These are phyloP conservation scores for Microplitis mediator DNA, from an alignment of 1,140 invertebrate species.

Conservation along the genomic window DNA sequence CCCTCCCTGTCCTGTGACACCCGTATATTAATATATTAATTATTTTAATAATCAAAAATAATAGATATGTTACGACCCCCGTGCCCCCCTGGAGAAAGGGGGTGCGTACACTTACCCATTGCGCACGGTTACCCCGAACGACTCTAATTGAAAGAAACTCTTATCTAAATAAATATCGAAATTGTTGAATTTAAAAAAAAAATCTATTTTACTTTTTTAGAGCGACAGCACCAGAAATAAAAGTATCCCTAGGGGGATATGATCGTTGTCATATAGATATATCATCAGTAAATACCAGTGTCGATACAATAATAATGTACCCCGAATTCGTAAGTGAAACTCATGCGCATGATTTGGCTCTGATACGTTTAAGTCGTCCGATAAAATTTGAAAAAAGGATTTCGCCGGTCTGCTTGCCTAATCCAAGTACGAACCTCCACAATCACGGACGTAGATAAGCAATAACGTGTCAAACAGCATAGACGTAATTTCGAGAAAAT, in stretches of 20 bases:
- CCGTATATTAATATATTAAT: no score
- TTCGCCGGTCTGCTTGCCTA: slow-evolving; percentile 67
- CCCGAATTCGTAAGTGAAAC: slow-evolving; percentile 63
- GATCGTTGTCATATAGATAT: slow-evolving; percentile 61
- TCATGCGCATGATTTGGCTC: slow-evolving; percentile 66
- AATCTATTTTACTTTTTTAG: slow-evolving; percentile 41
- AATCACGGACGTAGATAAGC: background rate
- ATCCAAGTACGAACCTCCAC: slow-evolving; percentile 51
- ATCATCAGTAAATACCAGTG: slow-evolving; percentile 60
- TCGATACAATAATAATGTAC: slow-evolving; percentile 58
- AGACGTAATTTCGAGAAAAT: no score
- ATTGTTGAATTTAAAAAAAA: no score
- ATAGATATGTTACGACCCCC: no score
- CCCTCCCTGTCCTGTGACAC: no score
- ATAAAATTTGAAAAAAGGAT: slow-evolving; percentile 64
- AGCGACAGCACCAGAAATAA: slow-evolving; percentile 57
- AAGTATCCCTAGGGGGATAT: slow-evolving; percentile 63
- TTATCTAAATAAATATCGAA: no score
- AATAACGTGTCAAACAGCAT: no score
- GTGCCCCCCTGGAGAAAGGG: no score
- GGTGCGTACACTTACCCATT: no score
- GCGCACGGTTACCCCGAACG: no score
- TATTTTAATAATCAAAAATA: no score
- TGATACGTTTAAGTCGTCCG: slow-evolving; percentile 63
- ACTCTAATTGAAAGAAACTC: no score